Evolutionary conservation across 2,888 invertebrate genomes (phyloP).

Genomic region (Kryphioiulus occultus): DNA sequence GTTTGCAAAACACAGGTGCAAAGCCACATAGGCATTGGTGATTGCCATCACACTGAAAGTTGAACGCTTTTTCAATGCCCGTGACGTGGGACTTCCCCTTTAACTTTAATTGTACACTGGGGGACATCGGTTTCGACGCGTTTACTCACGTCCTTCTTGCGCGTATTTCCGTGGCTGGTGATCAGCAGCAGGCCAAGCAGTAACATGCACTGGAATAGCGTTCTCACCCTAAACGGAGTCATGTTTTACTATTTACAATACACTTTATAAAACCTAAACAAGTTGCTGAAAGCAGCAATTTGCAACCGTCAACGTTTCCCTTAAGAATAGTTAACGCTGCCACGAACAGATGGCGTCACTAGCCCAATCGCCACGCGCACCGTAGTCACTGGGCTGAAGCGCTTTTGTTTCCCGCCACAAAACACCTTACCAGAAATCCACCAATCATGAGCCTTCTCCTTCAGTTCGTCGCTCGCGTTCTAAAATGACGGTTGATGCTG

Average conservation of each 20-base stretch:
- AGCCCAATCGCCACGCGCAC: not conserved
- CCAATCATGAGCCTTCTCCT: too few relatives aligned
- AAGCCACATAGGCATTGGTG: not conserved
- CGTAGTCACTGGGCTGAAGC: not conserved
- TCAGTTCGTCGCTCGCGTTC: not conserved
- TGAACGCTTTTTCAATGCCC: not conserved
- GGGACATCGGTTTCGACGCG: not conserved
- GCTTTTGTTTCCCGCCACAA: not conserved
- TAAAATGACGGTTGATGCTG: not conserved
- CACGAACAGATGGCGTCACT: not conserved
- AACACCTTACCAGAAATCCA: not conserved
- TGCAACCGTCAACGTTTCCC: not conserved
- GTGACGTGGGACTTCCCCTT: not conserved
- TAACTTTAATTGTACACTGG: not conserved
- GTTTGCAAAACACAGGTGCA: not conserved
- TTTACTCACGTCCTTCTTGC: constrained; percentile 42
- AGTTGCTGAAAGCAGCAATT: not conserved
- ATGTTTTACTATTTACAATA: not conserved
- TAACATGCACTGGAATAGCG: not conserved
- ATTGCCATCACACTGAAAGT: not conserved
- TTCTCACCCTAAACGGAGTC: not conserved
- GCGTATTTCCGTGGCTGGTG: constrained; percentile 22
- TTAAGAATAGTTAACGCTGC: not conserved
- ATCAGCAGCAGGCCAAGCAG: not conserved
- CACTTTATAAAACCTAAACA: not conserved